Base-by-base conservation (phyloP, 2,888 invertebrate genomes). In the Lasioglossum figueresi region DNA sequence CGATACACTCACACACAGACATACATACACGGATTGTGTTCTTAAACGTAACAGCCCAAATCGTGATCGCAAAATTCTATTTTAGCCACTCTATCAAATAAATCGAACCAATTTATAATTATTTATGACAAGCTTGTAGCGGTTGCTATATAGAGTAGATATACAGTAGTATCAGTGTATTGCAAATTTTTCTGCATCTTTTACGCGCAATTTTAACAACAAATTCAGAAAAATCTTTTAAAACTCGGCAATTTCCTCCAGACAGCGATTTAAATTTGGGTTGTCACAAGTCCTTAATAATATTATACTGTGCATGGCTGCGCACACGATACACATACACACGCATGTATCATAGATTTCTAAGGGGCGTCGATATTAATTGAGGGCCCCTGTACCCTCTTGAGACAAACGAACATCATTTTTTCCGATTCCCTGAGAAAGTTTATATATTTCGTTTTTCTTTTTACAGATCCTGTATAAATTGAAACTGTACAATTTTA, bases 401-500 rank as follows among this genome's bases (percentile, higher is more conserved):
- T 23, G 68, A 59, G 45, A 52, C 77, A 66, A 73, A 84, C 73
- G 16, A 59, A 71, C 43, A 70, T 66, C 37, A 45, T 68, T 68
- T 45, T 66, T 37, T 19, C 63, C 56, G 37, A 76, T 75, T 52
- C 76, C 80, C 70, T 27, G 68, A 82, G 82, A 82, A 80, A 84
- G 66, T 80, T 85, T 86, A 89, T 85, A 88, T 84, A 85, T 85
- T 80, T 87, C 52, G 66, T 90, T 88, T 90, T 88, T 87, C 71
- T 71, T 80, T 83, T 75, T 75, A 72, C 72, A 84, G 86, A 88
- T 86, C 87, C 81, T 92, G 91, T 92, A 91, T 90, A 89, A 88
- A 91, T 91, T 91, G 92, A 92, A 93, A 92, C 90, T 93, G 94
- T 95, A 94, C 94, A 95, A 94, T 94, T 93, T 86, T 94, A 94